Percentiles rank a stretch among this genome's conserved stretches.
phyloP scores from a whole-genome alignment of 1,140 invertebrate species.

The Lycorma delicatula region DNA sequence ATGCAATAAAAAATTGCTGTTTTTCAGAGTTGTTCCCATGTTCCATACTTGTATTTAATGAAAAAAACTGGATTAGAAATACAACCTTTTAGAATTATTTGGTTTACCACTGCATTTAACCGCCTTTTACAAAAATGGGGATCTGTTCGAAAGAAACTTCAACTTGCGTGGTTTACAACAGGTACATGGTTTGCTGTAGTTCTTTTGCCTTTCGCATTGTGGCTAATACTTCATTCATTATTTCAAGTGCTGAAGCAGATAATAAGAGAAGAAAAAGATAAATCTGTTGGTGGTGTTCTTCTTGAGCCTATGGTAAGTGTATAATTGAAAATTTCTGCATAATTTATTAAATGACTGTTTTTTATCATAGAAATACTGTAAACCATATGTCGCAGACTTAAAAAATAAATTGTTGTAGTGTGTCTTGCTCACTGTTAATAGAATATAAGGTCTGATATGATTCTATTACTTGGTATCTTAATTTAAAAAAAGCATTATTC shows the following conservation, averaged over 20 bases:
- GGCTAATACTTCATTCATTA: slow-evolving; percentile 23
- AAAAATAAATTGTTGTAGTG: background rate
- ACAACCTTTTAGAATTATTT: slow-evolving; percentile 57
- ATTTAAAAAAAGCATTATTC: no score
- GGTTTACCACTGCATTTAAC: slow-evolving; percentile 69
- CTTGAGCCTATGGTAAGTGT: slow-evolving; percentile 38
- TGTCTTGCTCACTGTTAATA: background rate
- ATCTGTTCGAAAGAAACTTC: slow-evolving; percentile 50
- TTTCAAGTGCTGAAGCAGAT: slow-evolving; percentile 15
- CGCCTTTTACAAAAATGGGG: slow-evolving; percentile 64
- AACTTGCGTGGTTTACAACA: slow-evolving; percentile 51
- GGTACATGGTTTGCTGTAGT: slow-evolving; percentile 28
- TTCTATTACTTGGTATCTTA: background rate
- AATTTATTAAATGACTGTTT: background rate
- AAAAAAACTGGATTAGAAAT: slow-evolving; percentile 64
- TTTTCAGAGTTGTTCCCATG: slow-evolving; percentile 69
- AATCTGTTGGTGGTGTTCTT: slow-evolving; percentile 13
- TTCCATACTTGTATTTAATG: slow-evolving; percentile 65
- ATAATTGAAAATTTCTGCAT: slow-evolving; percentile 5
- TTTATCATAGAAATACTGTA: background rate
- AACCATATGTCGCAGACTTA: background rate
- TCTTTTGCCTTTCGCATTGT: slow-evolving; percentile 26
- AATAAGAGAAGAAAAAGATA: slow-evolving; percentile 15
- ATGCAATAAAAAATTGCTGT: slow-evolving; percentile 2
- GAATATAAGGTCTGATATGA: background rate